Conservation (phyloP, 1,140 invertebrate species). For the Hermatobates lingyangjiaoensis region DNA sequence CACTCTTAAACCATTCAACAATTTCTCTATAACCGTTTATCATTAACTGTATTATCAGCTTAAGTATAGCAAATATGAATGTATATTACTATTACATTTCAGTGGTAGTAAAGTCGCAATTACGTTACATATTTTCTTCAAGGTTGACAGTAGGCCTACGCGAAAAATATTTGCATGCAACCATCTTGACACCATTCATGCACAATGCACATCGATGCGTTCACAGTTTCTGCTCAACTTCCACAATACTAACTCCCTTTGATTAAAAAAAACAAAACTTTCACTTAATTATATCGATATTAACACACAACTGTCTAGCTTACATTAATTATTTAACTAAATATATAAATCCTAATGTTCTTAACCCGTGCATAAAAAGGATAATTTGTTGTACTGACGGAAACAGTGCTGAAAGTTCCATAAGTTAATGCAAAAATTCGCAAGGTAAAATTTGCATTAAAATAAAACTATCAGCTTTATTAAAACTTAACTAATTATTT, state of each 20-base stretch:
- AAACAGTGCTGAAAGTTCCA: constrained; percentile 17
- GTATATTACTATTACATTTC: constrained; percentile 3
- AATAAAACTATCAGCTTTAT: background rate
- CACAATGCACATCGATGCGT: constrained; percentile 20
- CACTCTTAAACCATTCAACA: no score
- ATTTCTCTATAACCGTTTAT: no score
- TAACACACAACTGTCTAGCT: constrained; percentile 12
- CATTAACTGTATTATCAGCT: no score
- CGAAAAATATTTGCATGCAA: constrained; percentile 22
- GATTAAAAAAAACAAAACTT: background rate
- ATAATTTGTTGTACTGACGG: constrained; percentile 22
- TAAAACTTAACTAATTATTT: background rate
- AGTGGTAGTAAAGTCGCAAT: background rate
- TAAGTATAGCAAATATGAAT: no score
- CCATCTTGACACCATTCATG: constrained; percentile 23
- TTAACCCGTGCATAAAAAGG: constrained; percentile 22
- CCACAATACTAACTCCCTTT: background rate
- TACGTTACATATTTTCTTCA: constrained; percentile 12
- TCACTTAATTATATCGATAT: constrained; percentile 6
- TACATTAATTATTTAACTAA: constrained; percentile 14
- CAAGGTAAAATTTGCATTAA: constrained; percentile 7
- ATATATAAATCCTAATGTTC: constrained; percentile 21
- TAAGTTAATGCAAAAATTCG: constrained; percentile 10
- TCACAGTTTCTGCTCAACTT: constrained; percentile 16
- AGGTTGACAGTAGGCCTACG: constrained; percentile 19